phyloP scores from a whole-genome alignment of 2,888 invertebrate species.

The Drosophila percnosoma region DNA sequence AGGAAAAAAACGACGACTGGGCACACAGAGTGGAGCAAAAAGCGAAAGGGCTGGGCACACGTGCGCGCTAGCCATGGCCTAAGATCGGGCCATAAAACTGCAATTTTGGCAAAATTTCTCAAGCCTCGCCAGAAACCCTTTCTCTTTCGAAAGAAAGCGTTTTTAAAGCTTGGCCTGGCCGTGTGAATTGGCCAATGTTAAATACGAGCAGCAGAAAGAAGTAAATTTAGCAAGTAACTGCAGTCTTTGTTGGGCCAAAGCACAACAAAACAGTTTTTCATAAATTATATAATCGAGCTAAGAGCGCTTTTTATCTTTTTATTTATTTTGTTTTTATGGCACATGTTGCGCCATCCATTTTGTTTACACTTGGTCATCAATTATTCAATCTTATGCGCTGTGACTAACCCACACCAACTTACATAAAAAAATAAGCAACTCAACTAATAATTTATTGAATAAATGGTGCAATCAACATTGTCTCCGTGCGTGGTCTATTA shows the following conservation, averaged over 20 bases:
- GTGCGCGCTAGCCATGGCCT: constrained; percentile 46
- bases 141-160: constrained; percentile 78
- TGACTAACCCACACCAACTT: constrained; percentile 55
- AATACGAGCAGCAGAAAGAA: constrained; percentile 21
- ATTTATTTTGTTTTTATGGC: constrained; percentile 38
- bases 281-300: constrained; percentile 50
- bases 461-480: constrained; percentile 69
- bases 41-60: constrained; percentile 76
- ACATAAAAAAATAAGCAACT: constrained; percentile 56
- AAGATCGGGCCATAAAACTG: constrained; percentile 71
- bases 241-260: constrained; percentile 40
- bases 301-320: constrained; percentile 24
- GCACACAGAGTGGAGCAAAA: constrained; percentile 49
- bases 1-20: constrained; percentile 12
- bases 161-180: constrained; percentile 29
- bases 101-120: constrained; percentile 75
- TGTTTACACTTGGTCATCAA: constrained; percentile 65
- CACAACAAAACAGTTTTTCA: constrained; percentile 33
- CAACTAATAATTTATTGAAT: constrained; percentile 68
- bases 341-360: constrained; percentile 61
- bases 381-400: constrained; percentile 62
- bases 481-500: constrained; percentile 35
- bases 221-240: constrained; percentile 57
- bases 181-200: constrained; percentile 58
- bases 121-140: constrained; percentile 63